Evolutionary conservation across 2,113 vertebrate genomes (phyloP).

Genomic region (Monarcha castaneiventris): DNA sequence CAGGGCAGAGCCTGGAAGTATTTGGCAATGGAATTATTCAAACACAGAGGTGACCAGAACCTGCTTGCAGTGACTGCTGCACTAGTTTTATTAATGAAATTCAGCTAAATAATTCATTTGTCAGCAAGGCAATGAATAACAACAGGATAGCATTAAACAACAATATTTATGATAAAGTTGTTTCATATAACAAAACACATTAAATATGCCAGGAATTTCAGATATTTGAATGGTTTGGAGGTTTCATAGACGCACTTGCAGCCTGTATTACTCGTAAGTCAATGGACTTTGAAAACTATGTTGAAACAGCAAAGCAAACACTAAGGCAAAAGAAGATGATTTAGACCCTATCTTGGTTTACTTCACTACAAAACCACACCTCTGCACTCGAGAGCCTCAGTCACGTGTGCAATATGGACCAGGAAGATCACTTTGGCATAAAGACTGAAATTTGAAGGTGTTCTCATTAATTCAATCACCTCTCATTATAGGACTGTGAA

Average conservation of each 20-base stretch:
- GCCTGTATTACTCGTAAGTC: neutral
- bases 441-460: neutral
- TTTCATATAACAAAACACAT: neutral
- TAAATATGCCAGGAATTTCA: neutral
- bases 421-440: neutral
- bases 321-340: neutral
- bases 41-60: neutral
- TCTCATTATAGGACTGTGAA: neutral
- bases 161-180: neutral
- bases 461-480: neutral
- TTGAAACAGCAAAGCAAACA: constrained; percentile 33
- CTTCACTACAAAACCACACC: neutral
- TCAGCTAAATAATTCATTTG: neutral
- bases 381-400: neutral
- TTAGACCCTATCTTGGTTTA: neutral
- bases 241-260: neutral
- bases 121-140: neutral
- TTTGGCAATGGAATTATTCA: neutral
- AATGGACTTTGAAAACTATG: constrained; percentile 17
- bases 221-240: neutral
- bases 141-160: neutral
- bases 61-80: neutral
- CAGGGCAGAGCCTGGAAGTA: neutral
- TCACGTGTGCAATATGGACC: rapidly evolving
- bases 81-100: neutral